These are phyloP conservation scores for Coremacera marginata DNA, from an alignment of 2,888 invertebrate species.

Conservation along the genomic window DNA sequence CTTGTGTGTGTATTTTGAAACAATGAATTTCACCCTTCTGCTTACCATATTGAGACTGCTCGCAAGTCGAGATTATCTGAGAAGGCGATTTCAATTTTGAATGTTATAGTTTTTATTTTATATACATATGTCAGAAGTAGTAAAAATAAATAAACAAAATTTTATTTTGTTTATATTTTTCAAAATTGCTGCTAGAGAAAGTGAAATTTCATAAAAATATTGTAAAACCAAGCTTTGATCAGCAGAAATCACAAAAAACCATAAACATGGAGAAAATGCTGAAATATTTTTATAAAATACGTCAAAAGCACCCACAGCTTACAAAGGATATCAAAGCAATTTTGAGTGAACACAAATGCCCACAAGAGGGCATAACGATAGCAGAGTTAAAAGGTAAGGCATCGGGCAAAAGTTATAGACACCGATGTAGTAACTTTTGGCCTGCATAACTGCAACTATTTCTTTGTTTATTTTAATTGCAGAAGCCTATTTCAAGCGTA, in stretches of 20 bases:
- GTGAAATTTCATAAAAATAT: background rate
- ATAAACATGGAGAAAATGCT: conserved; percentile 18
- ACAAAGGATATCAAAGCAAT: conserved; percentile 11
- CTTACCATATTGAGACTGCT: no score
- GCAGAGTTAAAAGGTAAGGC: background rate
- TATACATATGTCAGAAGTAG: background rate
- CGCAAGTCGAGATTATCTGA: no score
- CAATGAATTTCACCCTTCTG: no score
- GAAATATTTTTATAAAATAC: conserved; percentile 15
- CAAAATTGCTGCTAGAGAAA: background rate
- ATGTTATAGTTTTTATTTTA: background rate
- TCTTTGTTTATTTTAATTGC: background rate
- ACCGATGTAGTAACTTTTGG: no score
- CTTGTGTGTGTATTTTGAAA: no score
- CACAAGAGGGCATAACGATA: conserved; percentile 18
- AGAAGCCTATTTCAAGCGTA: conserved; percentile 2
- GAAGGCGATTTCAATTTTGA: background rate
- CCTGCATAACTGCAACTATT: background rate
- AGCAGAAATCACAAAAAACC: background rate
- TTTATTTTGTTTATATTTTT: background rate
- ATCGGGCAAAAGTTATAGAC: no score
- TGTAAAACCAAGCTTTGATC: background rate
- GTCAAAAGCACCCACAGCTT: background rate
- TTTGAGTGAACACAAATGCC: background rate
- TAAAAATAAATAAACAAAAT: background rate